phyloP scores from a whole-genome alignment of 2,888 invertebrate species.

The Tortrix viridana region DNA sequence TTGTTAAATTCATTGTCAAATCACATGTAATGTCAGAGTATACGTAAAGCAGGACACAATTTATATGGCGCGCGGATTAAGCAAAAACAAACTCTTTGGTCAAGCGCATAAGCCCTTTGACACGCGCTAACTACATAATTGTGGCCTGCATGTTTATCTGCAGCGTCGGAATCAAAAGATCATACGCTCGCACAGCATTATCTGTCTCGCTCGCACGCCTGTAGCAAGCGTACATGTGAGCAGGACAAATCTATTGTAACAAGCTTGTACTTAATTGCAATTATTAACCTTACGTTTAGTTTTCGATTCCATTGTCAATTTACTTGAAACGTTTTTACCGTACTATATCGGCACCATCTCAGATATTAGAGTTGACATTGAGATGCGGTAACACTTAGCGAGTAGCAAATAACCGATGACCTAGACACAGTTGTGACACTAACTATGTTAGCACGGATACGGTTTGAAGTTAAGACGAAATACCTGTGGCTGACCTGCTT shows the following conservation, averaged over 20 bases:
- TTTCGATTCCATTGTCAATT: too few species aligned
- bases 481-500: not conserved
- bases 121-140: too few species aligned
- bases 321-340: too few species aligned
- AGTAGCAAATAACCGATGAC: conserved; percentile 19
- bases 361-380: conserved; percentile 1
- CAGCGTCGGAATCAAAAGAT: conserved; percentile 3
- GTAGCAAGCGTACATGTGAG: too few species aligned
- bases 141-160: too few species aligned
- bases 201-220: not conserved
- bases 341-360: not conserved
- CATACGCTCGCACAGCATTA: not conserved
- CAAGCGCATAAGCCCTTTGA: too few species aligned
- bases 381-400: not conserved
- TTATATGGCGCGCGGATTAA: too few species aligned
- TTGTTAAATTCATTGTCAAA: conserved; percentile 6
- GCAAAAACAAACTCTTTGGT: too few species aligned
- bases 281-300: too few species aligned
- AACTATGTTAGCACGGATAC: not conserved
- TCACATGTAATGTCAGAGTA: conserved; percentile 6
- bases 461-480: not conserved
- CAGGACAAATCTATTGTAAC: too few species aligned
- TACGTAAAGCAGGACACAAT: too few species aligned
- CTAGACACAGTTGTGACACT: conserved; percentile 20
- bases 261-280: too few species aligned